These are phyloP conservation scores for Meiosimyza platycephala DNA, from an alignment of 2,888 invertebrate genomes.

Conservation along the genomic window DNA sequence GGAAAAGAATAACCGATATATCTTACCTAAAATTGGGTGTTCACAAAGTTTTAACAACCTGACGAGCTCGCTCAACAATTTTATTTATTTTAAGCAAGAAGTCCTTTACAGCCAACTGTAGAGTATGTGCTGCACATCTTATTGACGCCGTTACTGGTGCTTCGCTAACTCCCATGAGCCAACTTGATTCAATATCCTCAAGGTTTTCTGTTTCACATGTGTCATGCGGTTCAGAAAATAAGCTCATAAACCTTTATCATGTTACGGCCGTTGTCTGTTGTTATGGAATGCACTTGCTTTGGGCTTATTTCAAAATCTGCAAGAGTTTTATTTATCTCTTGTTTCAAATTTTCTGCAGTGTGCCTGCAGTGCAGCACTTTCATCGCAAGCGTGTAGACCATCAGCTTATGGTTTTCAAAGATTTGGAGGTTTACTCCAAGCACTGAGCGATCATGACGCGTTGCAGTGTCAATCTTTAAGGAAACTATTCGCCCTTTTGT, in stretches of 20 bases:
- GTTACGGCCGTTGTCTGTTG: not conserved
- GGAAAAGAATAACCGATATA: not conserved
- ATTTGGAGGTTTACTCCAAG: too few species aligned
- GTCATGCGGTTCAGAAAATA: too few species aligned
- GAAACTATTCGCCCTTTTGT: not conserved
- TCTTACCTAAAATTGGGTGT: slow-evolving; percentile 6
- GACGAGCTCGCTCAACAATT: too few species aligned
- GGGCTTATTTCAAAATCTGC: not conserved
- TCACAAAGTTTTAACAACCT: not conserved
- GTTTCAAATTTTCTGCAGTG: not conserved
- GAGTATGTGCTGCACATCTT: slow-evolving; percentile 10
- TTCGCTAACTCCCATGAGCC: not conserved
- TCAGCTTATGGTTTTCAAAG: not conserved
- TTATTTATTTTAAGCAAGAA: not conserved
- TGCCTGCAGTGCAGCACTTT: not conserved
- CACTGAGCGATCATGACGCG: not conserved
- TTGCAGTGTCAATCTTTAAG: not conserved
- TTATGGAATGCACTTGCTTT: not conserved
- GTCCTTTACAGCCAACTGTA: not conserved
- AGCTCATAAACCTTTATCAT: not conserved
- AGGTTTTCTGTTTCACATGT: not conserved
- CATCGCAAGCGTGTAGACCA: too few species aligned
- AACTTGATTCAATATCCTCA: not conserved
- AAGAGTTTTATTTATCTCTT: not conserved
- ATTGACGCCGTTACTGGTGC: not conserved